phyloP scores from a whole-genome alignment of 2,113 vertebrate genomes.

The Indicator indicator region DNA sequence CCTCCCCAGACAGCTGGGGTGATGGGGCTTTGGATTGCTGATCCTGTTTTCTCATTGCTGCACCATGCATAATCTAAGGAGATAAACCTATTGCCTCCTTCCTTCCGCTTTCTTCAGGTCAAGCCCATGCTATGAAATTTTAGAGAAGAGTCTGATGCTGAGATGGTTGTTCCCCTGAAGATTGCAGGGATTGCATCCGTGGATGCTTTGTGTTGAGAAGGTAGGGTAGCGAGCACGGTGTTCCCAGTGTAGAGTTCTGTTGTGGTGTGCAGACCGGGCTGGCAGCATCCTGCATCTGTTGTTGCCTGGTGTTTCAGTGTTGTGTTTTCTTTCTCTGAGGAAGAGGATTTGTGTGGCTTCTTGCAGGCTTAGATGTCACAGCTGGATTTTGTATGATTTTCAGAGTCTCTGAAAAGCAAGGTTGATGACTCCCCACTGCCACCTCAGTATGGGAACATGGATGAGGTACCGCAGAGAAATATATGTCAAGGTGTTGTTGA shows the following conservation, averaged over 20 bases:
- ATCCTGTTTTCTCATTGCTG: neutral
- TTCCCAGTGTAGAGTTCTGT: neutral
- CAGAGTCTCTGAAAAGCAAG: neutral
- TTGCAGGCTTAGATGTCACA: neutral
- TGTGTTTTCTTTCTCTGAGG: neutral
- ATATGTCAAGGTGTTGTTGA: slow-evolving; percentile 8
- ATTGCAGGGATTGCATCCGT: neutral
- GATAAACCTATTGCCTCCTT: neutral
- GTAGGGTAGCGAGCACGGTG: rapidly evolving
- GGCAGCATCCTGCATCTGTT: neutral
- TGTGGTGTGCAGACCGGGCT: rapidly evolving
- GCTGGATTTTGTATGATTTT: neutral
- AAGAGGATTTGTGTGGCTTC: neutral
- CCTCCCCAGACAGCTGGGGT: neutral
- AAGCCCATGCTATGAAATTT: neutral
- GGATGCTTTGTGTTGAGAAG: neutral
- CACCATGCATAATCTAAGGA: neutral
- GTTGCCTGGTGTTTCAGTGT: neutral
- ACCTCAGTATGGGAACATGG: neutral
- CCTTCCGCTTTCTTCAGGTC: neutral
- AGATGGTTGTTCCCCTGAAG: neutral
- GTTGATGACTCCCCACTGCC: neutral
- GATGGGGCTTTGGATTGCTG: neutral
- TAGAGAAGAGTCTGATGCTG: neutral
- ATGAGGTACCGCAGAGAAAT: slow-evolving; percentile 12